Evolutionary conservation across 2,888 invertebrate genomes (phyloP).

Genomic region (Cybosia mesomella): DNA sequence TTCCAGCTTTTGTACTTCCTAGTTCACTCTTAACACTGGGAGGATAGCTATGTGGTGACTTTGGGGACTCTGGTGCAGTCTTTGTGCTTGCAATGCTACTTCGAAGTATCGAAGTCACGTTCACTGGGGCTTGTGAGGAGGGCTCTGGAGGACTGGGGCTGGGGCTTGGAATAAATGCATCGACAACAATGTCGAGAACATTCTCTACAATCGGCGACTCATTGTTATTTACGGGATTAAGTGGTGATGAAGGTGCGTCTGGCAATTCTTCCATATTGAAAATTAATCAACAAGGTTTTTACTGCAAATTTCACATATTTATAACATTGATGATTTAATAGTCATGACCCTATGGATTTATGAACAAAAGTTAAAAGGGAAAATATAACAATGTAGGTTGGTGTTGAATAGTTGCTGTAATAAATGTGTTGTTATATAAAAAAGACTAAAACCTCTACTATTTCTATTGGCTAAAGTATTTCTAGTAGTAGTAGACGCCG

Average conservation of each 20-base stretch:
- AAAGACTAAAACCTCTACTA: too few species aligned
- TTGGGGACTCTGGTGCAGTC: conserved; percentile 13
- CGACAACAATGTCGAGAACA: conserved; percentile 15
- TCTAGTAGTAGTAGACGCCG: too few species aligned
- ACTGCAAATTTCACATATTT: conserved; percentile 58
- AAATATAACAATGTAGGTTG: not conserved
- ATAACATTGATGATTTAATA: conserved; percentile 37
- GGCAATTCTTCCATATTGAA: conserved; percentile 42
- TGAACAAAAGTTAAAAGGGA: conserved; percentile 38
- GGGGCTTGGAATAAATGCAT: conserved; percentile 3
- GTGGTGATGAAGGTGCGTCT: conserved; percentile 27
- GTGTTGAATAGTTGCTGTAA: not conserved
- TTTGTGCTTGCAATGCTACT: not conserved
- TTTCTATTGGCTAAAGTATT: too few species aligned
- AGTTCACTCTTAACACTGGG: conserved; percentile 5
- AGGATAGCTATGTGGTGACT: conserved; percentile 6
- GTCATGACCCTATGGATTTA: conserved; percentile 69
- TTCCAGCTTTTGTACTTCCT: conserved; percentile 9
- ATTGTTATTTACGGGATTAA: conserved; percentile 28
- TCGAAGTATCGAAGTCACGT: not conserved
- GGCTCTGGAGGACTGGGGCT: not conserved
- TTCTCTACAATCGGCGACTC: not conserved
- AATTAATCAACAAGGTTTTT: conserved; percentile 27
- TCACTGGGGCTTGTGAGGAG: conserved; percentile 12
- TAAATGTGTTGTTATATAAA: not conserved